Evolutionary conservation across 1,140 invertebrate genomes (phyloP).

Genomic region (Aphis craccivora): DNA sequence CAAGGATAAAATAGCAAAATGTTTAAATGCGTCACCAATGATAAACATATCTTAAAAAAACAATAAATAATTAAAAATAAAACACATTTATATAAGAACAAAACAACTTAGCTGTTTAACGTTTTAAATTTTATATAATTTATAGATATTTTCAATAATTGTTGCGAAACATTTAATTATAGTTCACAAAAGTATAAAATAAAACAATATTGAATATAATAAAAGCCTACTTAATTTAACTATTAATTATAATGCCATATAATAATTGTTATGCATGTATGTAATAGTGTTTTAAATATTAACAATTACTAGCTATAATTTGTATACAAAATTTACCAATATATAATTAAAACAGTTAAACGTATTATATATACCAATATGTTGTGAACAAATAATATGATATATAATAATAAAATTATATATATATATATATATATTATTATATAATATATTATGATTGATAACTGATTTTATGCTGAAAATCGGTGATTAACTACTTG

Average conservation of each 20-base stretch:
- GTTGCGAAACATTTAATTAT: not conserved
- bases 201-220: too few species aligned
- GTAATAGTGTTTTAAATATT: too few species aligned
- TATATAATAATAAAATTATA: too few species aligned
- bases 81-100: not conserved
- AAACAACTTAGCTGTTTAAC: not conserved
- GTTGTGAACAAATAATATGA: too few species aligned
- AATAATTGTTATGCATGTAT: too few species aligned
- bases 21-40: slow-evolving; percentile 40
- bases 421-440: too few species aligned
- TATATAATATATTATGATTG: too few species aligned
- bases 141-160: not conserved
- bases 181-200: too few species aligned
- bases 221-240: too few species aligned
- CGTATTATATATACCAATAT: not conserved
- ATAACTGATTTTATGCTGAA: not conserved
- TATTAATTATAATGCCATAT: too few species aligned
- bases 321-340: not conserved
- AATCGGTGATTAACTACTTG: not conserved
- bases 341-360: not conserved
- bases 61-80: slow-evolving; percentile 38
- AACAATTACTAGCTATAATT: not conserved
- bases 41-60: slow-evolving; percentile 31
- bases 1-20: slow-evolving; percentile 43
- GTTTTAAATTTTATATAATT: not conserved